Evolutionary conservation across 92 coral and sea anemone genomes (phyloP).

Genomic region (Hydrozoanthus gracilis): DNA sequence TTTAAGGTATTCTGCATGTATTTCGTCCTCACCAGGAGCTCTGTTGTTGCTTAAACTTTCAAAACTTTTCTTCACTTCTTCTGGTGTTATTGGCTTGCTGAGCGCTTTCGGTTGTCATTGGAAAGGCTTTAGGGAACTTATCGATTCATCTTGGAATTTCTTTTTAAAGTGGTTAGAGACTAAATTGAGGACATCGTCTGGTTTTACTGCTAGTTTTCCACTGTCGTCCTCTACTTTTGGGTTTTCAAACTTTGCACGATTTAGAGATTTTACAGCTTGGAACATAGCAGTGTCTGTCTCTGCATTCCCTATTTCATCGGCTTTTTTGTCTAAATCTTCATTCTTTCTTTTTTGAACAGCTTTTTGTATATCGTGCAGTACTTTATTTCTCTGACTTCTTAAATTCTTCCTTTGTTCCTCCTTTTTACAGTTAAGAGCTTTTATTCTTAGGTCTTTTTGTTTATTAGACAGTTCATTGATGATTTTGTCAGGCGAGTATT

Average conservation of each 20-base stretch:
- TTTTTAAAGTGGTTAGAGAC: background rate
- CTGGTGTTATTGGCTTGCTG: background rate
- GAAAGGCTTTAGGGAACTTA: background rate
- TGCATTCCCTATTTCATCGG: background rate
- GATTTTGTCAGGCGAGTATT: background rate
- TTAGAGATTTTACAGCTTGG: background rate
- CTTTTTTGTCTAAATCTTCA: constrained; percentile 11
- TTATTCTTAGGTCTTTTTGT: background rate
- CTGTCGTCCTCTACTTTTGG: background rate
- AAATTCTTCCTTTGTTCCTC: background rate
- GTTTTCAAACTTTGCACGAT: background rate
- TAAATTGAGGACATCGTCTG: background rate
- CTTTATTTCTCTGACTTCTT: background rate
- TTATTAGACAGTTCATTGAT: background rate
- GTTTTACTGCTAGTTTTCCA: background rate
- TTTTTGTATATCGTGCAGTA: background rate
- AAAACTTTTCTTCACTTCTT: background rate
- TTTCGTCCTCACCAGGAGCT: background rate
- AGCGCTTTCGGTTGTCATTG: background rate
- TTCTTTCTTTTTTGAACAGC: background rate
- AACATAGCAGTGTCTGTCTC: background rate
- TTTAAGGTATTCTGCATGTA: background rate
- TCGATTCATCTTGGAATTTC: background rate
- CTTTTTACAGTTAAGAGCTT: background rate
- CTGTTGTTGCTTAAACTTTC: background rate